Percentiles rank a stretch among this genome's conserved stretches.
These are phyloP conservation scores for Hyposoter didymator DNA, from an alignment of 2,888 invertebrate genomes.

Conservation along the genomic window DNA sequence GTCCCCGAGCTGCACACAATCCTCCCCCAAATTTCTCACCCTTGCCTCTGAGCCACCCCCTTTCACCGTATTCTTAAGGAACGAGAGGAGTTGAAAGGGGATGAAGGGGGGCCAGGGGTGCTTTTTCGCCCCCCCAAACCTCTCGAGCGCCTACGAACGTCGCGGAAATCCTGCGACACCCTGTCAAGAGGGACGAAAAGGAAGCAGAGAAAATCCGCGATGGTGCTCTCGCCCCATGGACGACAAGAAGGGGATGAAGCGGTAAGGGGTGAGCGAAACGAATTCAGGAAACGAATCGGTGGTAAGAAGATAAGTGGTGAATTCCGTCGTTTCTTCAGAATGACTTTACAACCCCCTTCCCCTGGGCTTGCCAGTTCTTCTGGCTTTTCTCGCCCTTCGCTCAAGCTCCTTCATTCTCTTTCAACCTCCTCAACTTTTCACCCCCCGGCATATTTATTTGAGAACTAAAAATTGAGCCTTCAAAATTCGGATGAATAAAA, in stretches of 20 bases:
- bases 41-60: constrained; percentile 35
- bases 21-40: constrained; percentile 50
- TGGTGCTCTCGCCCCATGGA: neutral
- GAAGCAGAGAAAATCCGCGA: constrained; percentile 34
- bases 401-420: constrained; percentile 13
- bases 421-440: neutral
- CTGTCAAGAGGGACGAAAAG: constrained; percentile 33
- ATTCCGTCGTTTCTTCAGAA: constrained; percentile 72
- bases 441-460: neutral
- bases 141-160: constrained; percentile 64
- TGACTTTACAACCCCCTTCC: constrained; percentile 59
- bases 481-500: constrained; percentile 1
- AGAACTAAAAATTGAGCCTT: neutral
- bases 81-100: constrained; percentile 18
- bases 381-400: constrained; percentile 28
- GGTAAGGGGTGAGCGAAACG: constrained; percentile 61
- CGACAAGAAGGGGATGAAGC: constrained; percentile 4
- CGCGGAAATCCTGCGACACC: constrained; percentile 69
- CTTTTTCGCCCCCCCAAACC: constrained; percentile 37
- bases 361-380: neutral
- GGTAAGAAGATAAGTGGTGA: constrained; percentile 74
- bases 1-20: constrained; percentile 25
- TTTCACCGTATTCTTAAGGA: constrained; percentile 41
- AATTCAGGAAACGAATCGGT: constrained; percentile 73
- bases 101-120: constrained; percentile 11